phyloP scores from a whole-genome alignment of 2,888 invertebrate genomes.

The Eurytoma californica region DNA sequence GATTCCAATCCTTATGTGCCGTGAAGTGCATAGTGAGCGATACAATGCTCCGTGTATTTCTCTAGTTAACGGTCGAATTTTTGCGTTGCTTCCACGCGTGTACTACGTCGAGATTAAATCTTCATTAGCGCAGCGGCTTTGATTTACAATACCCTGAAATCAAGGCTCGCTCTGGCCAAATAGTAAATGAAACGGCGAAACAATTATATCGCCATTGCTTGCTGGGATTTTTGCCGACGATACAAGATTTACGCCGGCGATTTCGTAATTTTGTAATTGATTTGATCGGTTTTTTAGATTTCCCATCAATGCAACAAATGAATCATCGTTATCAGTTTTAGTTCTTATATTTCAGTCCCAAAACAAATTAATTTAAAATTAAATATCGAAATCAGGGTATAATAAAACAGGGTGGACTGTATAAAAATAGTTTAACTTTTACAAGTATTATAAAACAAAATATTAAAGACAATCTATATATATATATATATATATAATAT shows the following conservation, averaged over 20 bases:
- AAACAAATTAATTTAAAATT: neutral
- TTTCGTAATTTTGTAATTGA: constrained; percentile 17
- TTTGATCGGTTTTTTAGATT: neutral
- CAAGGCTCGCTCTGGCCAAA: constrained; percentile 13
- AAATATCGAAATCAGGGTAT: too few relatives aligned
- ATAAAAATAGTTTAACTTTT: too few relatives aligned
- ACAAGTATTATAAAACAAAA: too few relatives aligned
- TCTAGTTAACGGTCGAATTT: constrained; percentile 41
- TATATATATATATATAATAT: too few relatives aligned
- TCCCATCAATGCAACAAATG: too few relatives aligned
- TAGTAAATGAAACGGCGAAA: constrained; percentile 42
- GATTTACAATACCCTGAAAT: constrained; percentile 37
- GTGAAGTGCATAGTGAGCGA: neutral
- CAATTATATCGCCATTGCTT: constrained; percentile 19
- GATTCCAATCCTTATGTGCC: neutral
- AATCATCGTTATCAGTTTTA: neutral
- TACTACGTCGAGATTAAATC: constrained; percentile 40
- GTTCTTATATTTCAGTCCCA: neutral
- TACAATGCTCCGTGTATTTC: neutral
- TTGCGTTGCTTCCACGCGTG: constrained; percentile 1
- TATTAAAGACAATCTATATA: too few relatives aligned
- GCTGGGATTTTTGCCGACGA: constrained; percentile 22
- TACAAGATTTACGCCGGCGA: constrained; percentile 11
- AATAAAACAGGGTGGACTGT: too few relatives aligned
- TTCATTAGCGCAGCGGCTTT: constrained; percentile 25